Percentiles rank a stretch among this genome's conserved stretches.
phyloP scores from a whole-genome alignment of 2,797 vertebrate genomes.

The Chelidonichthys spinosus region DNA sequence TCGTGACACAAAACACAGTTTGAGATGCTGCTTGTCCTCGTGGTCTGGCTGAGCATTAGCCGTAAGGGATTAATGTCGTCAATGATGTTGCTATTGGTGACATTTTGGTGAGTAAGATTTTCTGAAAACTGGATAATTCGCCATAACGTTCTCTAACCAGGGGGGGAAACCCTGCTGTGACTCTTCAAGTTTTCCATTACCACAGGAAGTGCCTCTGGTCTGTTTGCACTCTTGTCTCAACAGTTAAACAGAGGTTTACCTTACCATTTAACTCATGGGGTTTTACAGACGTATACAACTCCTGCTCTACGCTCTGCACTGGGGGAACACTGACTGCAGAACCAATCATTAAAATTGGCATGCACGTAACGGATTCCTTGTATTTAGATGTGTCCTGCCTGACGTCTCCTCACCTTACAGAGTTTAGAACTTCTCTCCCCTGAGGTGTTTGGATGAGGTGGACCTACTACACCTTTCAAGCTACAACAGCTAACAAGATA shows the following conservation, averaged over 20 bases:
- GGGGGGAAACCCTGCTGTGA: not conserved
- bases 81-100: not conserved
- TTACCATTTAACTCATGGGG: not conserved
- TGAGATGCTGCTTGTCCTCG: not conserved
- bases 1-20: not conserved
- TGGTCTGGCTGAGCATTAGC: not conserved
- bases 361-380: slow-evolving; percentile 35
- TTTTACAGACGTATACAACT: slow-evolving; percentile 16
- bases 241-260: not conserved
- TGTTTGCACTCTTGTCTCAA: slow-evolving; percentile 6
- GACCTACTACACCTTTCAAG: not conserved
- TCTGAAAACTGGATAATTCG: not conserved
- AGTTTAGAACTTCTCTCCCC: slow-evolving; percentile 7
- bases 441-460: slow-evolving; percentile 21
- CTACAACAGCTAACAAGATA: not conserved
- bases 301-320: not conserved
- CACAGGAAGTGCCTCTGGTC: not conserved
- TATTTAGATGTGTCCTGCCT: slow-evolving; percentile 25
- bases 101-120: not conserved
- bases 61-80: not conserved
- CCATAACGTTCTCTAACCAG: not conserved
- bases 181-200: slow-evolving; percentile 15
- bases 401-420: slow-evolving; percentile 24
- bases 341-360: slow-evolving; percentile 11
- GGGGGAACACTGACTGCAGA: slow-evolving; percentile 7